A percentile compares a stretch with the other conserved stretches of the same genome.
phyloP scores from a whole-genome alignment of 2,113 vertebrate species.

The Aphelocoma coerulescens region DNA sequence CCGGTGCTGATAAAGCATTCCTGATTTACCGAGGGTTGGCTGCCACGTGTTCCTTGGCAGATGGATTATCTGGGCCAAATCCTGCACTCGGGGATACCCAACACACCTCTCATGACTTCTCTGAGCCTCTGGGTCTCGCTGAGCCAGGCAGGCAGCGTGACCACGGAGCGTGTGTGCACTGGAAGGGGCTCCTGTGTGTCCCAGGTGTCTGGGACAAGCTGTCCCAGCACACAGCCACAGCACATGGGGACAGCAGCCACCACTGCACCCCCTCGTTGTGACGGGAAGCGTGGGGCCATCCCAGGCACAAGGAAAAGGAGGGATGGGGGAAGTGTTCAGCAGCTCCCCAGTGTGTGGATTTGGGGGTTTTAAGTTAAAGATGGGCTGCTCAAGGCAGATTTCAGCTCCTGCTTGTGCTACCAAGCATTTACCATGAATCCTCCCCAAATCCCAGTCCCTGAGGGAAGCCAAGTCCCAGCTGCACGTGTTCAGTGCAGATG shows the following conservation, averaged over 20 bases:
- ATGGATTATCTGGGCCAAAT: constrained; percentile 1
- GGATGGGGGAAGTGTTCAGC: not conserved
- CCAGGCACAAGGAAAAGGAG: not conserved
- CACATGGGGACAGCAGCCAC: not conserved
- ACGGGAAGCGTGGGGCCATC: rapidly evolving
- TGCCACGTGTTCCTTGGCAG: not conserved
- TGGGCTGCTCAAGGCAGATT: not conserved
- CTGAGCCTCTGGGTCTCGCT: not conserved
- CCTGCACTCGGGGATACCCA: not conserved
- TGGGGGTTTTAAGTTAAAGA: not conserved
- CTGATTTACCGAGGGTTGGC: not conserved
- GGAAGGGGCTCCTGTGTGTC: not conserved
- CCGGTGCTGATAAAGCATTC: not conserved
- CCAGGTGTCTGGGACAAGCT: not conserved
- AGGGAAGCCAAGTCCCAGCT: not conserved
- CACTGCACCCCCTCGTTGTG: rapidly evolving
- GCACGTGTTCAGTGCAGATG: not conserved
- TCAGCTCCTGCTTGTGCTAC: not conserved
- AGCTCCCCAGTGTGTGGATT: not conserved
- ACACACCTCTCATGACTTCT: not conserved
- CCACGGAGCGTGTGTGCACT: rapidly evolving
- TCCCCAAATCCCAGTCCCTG: not conserved
- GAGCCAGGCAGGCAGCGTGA: not conserved
- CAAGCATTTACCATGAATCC: not conserved
- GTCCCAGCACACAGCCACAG: not conserved